Evolutionary conservation across 2,888 invertebrate genomes (phyloP), one percentile per base, ranked within the genome.

Genomic region (Pheosia gnoma): DNA sequence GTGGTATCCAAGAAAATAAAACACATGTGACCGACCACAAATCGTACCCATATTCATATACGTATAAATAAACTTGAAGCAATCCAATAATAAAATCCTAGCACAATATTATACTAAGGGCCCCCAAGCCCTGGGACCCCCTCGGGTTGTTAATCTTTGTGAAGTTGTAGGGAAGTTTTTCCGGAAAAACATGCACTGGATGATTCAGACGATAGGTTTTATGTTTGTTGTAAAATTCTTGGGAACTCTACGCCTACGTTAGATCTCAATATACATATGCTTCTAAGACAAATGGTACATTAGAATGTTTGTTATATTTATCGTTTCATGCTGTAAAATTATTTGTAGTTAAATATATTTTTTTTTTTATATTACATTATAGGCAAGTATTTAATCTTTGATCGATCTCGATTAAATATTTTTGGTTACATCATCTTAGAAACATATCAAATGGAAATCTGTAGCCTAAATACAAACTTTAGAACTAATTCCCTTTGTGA

Each of bases 121-220:
- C 62, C 70, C 71, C 61, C 61, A 65, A 60, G 63, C 67, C 78
- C 25, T 25, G 25, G 25, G 25, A 25, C 25, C 25, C 25, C 83
- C 83, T 74, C 61, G 58, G 74, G 80, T 71, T 77, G 77, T 84
- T 85, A 87, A 86, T 87, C 85, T 84, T 79, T 75, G 67, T 71
- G 61, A 73, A 70, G 77, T 76, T 71, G 70, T 71, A 73, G 67
- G 67, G 68, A 65, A 74, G 72, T 78, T 81, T 83, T 86, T 81
- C 82, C 73, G 75, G 67, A 82, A 77, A 84, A 82, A 74, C 81
- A 83, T 80, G 84, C 83, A 82, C 67, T 52, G 76, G 70, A 78
- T 89, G 87, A 90, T 81, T 89, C 89, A 90, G 25, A 84, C 71
- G 71, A 61, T 66, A 67, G 71, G 62, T 69, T 66, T 62, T 63